Evolutionary conservation across 2,797 vertebrate species (phyloP).

Genomic region (Oreonectes daqikongensis): DNA sequence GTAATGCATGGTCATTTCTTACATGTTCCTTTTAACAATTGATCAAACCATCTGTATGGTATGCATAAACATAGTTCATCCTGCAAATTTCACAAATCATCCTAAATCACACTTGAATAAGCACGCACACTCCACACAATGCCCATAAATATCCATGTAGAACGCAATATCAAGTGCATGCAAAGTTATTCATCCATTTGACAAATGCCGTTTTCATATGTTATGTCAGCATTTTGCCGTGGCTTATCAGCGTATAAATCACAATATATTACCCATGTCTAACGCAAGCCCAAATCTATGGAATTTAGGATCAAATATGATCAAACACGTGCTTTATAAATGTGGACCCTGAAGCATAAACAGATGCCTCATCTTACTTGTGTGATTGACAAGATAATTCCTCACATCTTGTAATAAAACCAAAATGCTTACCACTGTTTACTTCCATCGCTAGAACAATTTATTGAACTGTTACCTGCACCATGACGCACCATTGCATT

Average conservation of each 20-base stretch:
- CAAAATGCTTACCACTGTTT: conserved; percentile 12
- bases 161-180: background rate
- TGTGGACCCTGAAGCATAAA: conserved; percentile 28
- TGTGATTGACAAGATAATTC: conserved; percentile 33
- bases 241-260: background rate
- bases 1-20: background rate
- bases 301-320: conserved; percentile 8
- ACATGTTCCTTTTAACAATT: background rate
- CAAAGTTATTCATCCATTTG: no score
- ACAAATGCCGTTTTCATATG: no score
- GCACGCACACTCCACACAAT: background rate
- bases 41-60: background rate
- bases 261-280: background rate
- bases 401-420: conserved; percentile 11
- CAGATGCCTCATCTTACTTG: conserved; percentile 21
- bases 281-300: background rate
- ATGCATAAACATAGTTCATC: background rate
- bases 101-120: no score
- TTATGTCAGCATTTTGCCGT: background rate
- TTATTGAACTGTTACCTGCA: conserved; percentile 2
- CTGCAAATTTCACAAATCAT: background rate
- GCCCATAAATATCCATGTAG: background rate
- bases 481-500: background rate
- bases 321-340: background rate
- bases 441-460: background rate